A percentile compares a stretch with the other conserved stretches of the same genome.
phyloP scores from a whole-genome alignment of 2,113 vertebrate genomes.

The Natator depressus region DNA sequence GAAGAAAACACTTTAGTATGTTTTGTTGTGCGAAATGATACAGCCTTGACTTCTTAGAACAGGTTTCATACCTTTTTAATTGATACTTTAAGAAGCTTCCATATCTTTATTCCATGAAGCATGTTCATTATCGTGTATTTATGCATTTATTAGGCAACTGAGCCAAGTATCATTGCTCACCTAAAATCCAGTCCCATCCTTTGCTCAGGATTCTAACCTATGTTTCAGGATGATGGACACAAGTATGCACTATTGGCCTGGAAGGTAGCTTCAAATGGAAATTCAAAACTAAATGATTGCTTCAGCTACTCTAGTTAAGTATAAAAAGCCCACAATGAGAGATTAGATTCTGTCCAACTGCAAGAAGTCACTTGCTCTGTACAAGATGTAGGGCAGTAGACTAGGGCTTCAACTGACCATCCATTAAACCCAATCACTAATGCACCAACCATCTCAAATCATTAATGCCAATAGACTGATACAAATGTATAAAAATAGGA shows the following conservation, averaged over 20 bases:
- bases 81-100: neutral
- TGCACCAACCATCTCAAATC: neutral
- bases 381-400: fast-evolving
- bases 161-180: neutral
- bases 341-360: neutral
- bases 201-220: fast-evolving
- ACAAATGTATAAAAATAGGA: neutral
- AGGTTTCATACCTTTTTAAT: neutral
- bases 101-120: slow-evolving; percentile 4
- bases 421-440: neutral
- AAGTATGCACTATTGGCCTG: neutral
- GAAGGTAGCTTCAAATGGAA: neutral
- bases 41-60: slow-evolving; percentile 19
- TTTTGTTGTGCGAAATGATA: slow-evolving; percentile 48
- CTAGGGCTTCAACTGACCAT: neutral
- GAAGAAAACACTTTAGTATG: slow-evolving; percentile 64
- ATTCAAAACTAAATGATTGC: neutral
- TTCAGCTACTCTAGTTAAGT: neutral
- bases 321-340: neutral
- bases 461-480: neutral
- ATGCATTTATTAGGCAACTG: fast-evolving
- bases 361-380: neutral
- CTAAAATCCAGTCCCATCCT: neutral
- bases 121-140: neutral
- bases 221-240: fast-evolving